Percentiles rank a stretch among this genome's conserved stretches.
Evolutionary conservation across 2,113 vertebrate species (phyloP).

Genomic region (Pollimyrus isidori): DNA sequence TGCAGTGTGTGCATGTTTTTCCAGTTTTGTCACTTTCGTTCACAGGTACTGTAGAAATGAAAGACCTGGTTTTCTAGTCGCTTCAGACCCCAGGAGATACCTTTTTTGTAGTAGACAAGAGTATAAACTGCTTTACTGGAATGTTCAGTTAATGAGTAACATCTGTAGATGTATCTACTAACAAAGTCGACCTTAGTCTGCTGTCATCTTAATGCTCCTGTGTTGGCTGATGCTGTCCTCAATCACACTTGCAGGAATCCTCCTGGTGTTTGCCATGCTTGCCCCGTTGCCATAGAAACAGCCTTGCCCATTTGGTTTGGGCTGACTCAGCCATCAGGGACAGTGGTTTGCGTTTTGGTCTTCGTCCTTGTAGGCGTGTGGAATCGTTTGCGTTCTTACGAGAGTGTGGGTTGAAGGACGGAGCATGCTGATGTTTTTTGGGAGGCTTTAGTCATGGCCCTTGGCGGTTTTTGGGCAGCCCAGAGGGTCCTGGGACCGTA

Average conservation of each 20-base stretch:
- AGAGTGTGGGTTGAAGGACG: neutral
- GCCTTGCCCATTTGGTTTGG: neutral
- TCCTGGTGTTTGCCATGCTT: neutral
- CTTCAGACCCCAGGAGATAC: neutral
- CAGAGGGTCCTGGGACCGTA: neutral
- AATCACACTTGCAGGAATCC: neutral
- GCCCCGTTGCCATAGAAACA: neutral
- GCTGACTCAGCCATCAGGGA: slow-evolving; percentile 5
- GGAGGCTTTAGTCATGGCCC: neutral
- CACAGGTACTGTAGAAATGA: neutral
- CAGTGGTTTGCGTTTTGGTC: slow-evolving; percentile 9
- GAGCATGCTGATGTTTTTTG: neutral
- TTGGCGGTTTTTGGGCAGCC: neutral
- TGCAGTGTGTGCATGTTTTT: neutral
- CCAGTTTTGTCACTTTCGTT: neutral
- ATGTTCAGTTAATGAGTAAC: neutral
- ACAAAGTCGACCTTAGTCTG: neutral
- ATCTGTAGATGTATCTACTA: neutral
- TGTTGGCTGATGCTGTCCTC: neutral
- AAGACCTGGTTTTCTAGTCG: neutral
- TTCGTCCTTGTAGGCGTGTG: neutral
- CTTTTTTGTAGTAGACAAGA: neutral
- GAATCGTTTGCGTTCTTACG: neutral
- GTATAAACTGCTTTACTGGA: neutral
- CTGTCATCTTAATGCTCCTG: neutral